These are phyloP conservation scores for Orthosia incerta DNA, from an alignment of 2,888 invertebrate genomes.

Conservation along the genomic window DNA sequence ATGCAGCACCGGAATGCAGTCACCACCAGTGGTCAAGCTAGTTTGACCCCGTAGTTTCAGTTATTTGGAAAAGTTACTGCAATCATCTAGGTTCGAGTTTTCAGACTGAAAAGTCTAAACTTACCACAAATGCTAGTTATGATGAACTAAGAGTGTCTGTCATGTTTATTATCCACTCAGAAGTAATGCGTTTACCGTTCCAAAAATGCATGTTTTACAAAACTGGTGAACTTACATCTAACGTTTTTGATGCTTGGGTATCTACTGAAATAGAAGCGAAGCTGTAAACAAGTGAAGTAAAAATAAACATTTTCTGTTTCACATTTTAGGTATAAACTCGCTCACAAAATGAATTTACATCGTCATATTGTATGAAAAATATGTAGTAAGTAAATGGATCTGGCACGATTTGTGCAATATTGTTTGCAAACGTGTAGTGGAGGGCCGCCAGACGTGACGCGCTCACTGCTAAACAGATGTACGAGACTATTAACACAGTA, in stretches of 20 bases:
- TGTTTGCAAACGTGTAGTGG: conserved; percentile 56
- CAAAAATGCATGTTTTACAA: conserved; percentile 30
- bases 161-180: neutral
- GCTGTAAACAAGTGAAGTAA: conserved; percentile 53
- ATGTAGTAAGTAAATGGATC: conserved; percentile 58
- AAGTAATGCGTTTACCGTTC: conserved; percentile 14
- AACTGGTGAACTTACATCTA: conserved; percentile 35
- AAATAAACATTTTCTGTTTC: conserved; percentile 46
- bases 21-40: neutral
- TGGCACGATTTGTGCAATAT: conserved; percentile 65
- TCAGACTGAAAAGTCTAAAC: neutral
- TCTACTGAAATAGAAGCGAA: conserved; percentile 50
- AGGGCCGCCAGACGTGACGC: conserved; percentile 63
- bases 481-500: conserved; percentile 24
- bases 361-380: conserved; percentile 62
- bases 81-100: neutral
- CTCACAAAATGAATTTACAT: conserved; percentile 49
- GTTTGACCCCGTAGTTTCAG: neutral
- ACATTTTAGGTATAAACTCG: conserved; percentile 44
- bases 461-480: conserved; percentile 49
- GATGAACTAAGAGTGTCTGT: conserved; percentile 3
- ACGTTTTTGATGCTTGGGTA: conserved; percentile 27
- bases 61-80: neutral
- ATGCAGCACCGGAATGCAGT: neutral
- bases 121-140: neutral